phyloP scores from a whole-genome alignment of 2,113 vertebrate species.

The Burhinus oedicnemus region DNA sequence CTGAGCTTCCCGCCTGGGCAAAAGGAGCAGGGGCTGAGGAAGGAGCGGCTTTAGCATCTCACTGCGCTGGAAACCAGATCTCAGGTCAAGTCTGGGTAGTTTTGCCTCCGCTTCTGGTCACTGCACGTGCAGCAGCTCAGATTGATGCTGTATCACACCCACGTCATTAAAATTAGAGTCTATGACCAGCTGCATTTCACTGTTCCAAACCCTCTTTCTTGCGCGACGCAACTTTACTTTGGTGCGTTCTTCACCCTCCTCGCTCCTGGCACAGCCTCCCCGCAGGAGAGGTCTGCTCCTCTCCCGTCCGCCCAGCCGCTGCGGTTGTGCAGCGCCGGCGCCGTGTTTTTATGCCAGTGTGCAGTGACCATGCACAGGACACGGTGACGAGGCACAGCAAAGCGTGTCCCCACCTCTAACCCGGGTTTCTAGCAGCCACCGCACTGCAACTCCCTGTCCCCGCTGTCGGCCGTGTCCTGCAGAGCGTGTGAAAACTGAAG shows the following conservation, averaged over 20 bases:
- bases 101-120: background rate
- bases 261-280: background rate
- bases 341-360: rapidly evolving
- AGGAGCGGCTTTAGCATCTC: background rate
- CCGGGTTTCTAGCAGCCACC: background rate
- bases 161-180: background rate
- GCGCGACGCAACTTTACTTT: background rate
- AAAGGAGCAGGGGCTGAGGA: background rate
- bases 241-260: background rate
- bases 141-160: rapidly evolving
- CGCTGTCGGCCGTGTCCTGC: rapidly evolving
- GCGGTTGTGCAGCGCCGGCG: background rate
- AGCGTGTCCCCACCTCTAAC: background rate
- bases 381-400: rapidly evolving
- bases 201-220: rapidly evolving
- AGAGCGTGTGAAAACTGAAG: rapidly evolving
- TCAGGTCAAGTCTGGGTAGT: background rate
- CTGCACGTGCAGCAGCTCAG: rapidly evolving
- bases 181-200: background rate
- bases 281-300: background rate
- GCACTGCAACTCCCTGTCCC: background rate
- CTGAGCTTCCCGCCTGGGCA: background rate
- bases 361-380: rapidly evolving
- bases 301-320: background rate
- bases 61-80: background rate